Conservation (phyloP, 1,140 invertebrate species). For the Brachionus angularis region DNA sequence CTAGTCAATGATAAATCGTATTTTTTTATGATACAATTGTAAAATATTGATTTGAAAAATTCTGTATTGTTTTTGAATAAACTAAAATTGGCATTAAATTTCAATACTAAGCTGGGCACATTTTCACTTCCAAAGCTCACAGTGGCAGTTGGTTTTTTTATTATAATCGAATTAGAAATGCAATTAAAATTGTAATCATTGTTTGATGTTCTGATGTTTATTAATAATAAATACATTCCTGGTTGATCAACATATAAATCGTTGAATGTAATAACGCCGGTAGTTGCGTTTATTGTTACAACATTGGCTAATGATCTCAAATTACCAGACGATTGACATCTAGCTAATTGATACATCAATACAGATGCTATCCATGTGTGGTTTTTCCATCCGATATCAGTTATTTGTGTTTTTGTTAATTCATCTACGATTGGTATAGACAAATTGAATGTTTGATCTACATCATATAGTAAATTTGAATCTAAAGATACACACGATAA, state of each 20-base stretch:
- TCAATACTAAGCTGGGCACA: background rate
- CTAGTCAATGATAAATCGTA: slow-evolving; percentile 10
- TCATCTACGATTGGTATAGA: background rate
- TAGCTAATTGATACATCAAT: background rate
- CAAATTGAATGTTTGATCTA: slow-evolving; percentile 12
- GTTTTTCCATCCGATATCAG: slow-evolving; percentile 26
- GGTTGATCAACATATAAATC: background rate
- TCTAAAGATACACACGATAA: background rate
- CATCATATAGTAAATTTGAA: background rate
- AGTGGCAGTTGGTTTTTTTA: background rate
- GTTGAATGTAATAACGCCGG: background rate
- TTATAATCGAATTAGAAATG: background rate
- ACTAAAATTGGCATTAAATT: background rate
- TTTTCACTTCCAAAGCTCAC: background rate
- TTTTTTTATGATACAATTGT: background rate
- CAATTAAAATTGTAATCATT: background rate
- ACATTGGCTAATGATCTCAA: background rate
- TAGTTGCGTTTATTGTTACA: background rate
- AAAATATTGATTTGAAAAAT: background rate
- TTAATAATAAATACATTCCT: slow-evolving; percentile 10
- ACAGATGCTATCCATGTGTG: slow-evolving; percentile 3
- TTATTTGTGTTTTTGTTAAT: background rate
- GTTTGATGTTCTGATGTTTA: background rate
- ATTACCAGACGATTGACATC: background rate
- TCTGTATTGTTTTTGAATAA: background rate